phyloP scores from a whole-genome alignment of 2,113 vertebrate species.

The Gymnogyps californianus region DNA sequence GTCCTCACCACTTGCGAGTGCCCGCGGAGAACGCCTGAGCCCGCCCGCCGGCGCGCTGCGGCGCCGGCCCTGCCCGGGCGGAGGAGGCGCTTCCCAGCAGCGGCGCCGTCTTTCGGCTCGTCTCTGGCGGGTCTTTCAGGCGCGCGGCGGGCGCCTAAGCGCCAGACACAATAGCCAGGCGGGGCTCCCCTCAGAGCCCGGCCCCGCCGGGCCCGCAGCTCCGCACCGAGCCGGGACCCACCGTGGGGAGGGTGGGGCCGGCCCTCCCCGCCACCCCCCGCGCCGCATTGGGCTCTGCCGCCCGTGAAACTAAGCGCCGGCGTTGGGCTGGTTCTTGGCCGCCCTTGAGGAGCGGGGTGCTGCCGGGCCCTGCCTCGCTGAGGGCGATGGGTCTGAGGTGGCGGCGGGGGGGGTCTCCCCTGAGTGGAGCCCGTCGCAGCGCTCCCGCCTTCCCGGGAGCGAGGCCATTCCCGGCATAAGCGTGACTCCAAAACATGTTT shows the following conservation, averaged over 20 bases:
- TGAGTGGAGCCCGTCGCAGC: rapidly evolving
- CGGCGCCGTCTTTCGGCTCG: neutral
- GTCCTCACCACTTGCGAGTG: neutral
- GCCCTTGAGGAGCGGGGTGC: neutral
- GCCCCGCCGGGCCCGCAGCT: rapidly evolving
- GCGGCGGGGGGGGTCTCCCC: too few relatives aligned
- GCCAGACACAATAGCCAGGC: neutral
- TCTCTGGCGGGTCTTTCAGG: neutral
- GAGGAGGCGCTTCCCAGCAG: neutral
- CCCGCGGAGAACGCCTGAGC: neutral
- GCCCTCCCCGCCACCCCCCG: rapidly evolving
- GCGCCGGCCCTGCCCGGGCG: neutral
- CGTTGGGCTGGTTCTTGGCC: too few relatives aligned
- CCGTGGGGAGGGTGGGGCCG: rapidly evolving
- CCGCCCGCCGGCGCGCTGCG: neutral
- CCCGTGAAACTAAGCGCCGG: rapidly evolving
- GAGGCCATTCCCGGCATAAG: rapidly evolving
- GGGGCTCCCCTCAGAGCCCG: too few relatives aligned
- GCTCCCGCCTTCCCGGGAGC: rapidly evolving
- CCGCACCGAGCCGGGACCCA: rapidly evolving
- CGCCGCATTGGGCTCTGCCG: rapidly evolving
- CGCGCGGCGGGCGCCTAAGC: neutral
- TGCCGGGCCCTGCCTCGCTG: neutral
- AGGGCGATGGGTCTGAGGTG: neutral
- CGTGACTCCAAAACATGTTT: rapidly evolving